Evolutionary conservation across 2,797 vertebrate genomes (phyloP), one percentile per base, ranked within the genome.

Genomic region (Leontopithecus rosalia): DNA sequence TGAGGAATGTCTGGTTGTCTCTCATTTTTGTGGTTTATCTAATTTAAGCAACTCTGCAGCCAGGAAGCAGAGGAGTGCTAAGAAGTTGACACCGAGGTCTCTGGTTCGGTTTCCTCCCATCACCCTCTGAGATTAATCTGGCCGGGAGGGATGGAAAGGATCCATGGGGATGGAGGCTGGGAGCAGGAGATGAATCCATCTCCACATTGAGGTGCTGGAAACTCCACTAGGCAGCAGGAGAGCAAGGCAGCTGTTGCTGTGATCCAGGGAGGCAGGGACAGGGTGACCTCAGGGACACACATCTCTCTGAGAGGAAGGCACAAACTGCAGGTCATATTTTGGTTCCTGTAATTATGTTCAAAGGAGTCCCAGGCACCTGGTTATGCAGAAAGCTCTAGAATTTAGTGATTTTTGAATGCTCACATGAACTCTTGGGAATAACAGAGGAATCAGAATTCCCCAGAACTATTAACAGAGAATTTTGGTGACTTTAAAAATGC

Each of bases 391-490:
- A 77, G 9, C 17, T 86, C 50, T 10, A 84, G 19, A 39, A 73
- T 94, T 94, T 88, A 91, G 72, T 61, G 88, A 85, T 50, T 80
- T 96, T 50, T 90, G 20, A 93, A 88, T 76, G 30, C 24, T 50
- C 48, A 79, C 4, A 15, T 64, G 50, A 77, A 6, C 57, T 84
- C 80, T 73, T 43, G 12, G 70, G 43, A 52, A 67, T 93, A 76
- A 50, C n/a, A 50, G 55, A 93, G 72, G n/a, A 61, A 57, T 41
- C 55, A 39, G 76, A 96, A 80, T 70, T 73, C 93, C 5, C 48
- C 17, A 84, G 39, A 86, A 77, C 33, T 52, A 2, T 81, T 79
- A 85, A 80, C 2, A 79, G 81, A 85, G 83, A n/a, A 75, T 58
- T 88, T 64, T 52, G 64, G 70, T 84, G 26, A 81, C 36, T 89